A percentile compares a stretch with the other conserved stretches of the same genome.
Evolutionary conservation across 2,888 invertebrate genomes (phyloP).

Genomic region (Craniophora ligustri): DNA sequence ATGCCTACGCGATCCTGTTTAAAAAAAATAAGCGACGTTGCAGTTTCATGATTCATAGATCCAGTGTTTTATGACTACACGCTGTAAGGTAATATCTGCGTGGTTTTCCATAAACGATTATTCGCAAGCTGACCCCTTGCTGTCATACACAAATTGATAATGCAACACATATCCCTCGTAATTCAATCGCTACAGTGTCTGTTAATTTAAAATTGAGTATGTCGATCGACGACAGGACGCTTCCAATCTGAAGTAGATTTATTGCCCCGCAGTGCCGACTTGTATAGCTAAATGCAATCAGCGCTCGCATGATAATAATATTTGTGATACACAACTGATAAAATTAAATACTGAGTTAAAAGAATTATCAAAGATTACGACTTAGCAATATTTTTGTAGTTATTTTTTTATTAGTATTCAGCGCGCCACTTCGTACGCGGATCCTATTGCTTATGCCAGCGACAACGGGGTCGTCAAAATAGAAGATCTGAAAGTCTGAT

Average conservation of each 20-base stretch:
- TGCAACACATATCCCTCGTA: slow-evolving; percentile 25
- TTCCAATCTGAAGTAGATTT: slow-evolving; percentile 40
- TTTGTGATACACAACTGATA: slow-evolving; percentile 28
- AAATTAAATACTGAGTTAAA: background rate
- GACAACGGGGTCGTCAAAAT: too few relatives aligned
- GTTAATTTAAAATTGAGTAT: slow-evolving; percentile 32
- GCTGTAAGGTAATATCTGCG: slow-evolving; percentile 5
- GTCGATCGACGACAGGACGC: slow-evolving; percentile 21
- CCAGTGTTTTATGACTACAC: slow-evolving; percentile 17
- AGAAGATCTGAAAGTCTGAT: too few relatives aligned
- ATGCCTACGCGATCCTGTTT: slow-evolving; percentile 45
- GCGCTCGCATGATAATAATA: slow-evolving; percentile 29
- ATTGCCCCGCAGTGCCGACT: slow-evolving; percentile 21
- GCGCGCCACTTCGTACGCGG: too few relatives aligned
- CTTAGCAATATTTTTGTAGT: background rate
- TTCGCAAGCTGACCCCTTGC: slow-evolving; percentile 4
- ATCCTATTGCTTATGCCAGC: too few relatives aligned
- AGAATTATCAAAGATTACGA: slow-evolving; percentile 15
- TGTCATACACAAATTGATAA: slow-evolving; percentile 39
- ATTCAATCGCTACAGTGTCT: slow-evolving; percentile 21
- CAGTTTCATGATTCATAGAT: too few relatives aligned
- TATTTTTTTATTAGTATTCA: too few relatives aligned
- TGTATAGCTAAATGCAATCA: slow-evolving; percentile 37
- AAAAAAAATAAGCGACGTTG: slow-evolving; percentile 33
- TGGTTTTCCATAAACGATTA: slow-evolving; percentile 3